phyloP scores from a whole-genome alignment of 2,113 vertebrate genomes.

The Erythrolamprus reginae region DNA sequence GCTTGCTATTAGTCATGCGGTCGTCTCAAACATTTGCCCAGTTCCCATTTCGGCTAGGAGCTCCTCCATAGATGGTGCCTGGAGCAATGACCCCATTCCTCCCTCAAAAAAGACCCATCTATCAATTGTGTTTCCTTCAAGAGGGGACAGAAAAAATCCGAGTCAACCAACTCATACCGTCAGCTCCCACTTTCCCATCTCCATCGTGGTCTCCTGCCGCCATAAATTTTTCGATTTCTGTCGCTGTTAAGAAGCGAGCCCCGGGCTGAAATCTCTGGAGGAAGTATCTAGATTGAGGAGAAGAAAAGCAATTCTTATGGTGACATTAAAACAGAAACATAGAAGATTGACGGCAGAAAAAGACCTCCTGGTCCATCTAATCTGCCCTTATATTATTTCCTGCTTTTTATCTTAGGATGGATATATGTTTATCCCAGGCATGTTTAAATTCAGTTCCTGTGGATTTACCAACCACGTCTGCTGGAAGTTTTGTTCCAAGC shows the following conservation, averaged over 20 bases:
- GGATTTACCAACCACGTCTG: too few relatives aligned
- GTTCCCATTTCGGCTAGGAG: neutral
- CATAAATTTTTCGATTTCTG: conserved; percentile 85
- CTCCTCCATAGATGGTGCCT: neutral
- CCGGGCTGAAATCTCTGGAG: conserved; percentile 84
- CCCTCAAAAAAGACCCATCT: neutral
- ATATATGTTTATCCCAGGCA: too few relatives aligned
- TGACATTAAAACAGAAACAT: too few relatives aligned
- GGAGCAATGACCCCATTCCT: neutral
- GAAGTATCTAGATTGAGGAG: conserved; percentile 76
- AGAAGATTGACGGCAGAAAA: too few relatives aligned
- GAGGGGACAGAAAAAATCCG: neutral
- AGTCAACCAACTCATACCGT: conserved; percentile 68
- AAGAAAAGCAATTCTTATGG: neutral
- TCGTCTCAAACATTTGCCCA: neutral
- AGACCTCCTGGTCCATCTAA: too few relatives aligned
- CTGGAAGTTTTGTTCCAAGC: too few relatives aligned
- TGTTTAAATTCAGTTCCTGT: too few relatives aligned
- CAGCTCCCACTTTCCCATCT: conserved; percentile 90
- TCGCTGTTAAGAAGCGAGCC: conserved; percentile 80
- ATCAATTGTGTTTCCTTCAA: neutral
- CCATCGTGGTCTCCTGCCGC: conserved; percentile 84
- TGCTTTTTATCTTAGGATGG: too few relatives aligned
- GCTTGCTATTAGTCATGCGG: neutral
- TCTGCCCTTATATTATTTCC: too few relatives aligned